phyloP scores from a whole-genome alignment of 64 coral and sea anemone genomes.

The Montipora capricornis region DNA sequence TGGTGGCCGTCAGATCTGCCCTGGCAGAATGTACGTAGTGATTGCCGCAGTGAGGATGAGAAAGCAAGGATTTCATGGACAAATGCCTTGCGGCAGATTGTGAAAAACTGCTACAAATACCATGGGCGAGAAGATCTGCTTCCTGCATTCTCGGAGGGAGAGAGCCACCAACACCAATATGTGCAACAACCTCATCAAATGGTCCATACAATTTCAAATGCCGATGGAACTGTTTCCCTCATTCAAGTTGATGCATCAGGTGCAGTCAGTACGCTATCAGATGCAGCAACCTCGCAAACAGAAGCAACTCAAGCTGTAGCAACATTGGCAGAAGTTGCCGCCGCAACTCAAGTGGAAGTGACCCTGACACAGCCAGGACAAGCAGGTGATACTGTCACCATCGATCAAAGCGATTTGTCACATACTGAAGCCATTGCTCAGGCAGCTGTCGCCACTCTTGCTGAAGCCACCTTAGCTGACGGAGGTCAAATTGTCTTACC shows the following conservation, averaged over 20 bases:
- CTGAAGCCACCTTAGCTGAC: constrained; percentile 96
- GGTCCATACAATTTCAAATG: constrained; percentile 99
- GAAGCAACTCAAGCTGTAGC: constrained; percentile 98
- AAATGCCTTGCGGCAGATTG: constrained; percentile 93
- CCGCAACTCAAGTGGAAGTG: constrained; percentile 92
- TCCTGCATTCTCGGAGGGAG: constrained; percentile 81
- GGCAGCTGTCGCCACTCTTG: constrained; percentile 97
- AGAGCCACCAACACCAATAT: constrained; percentile 76
- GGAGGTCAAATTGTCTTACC: constrained; percentile 98
- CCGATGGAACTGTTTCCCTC: constrained; percentile 95
- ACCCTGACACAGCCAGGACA: constrained; percentile 77
- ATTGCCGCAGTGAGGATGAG: constrained; percentile 94
- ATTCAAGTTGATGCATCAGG: constrained; percentile 99
- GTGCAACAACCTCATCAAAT: constrained; percentile 87
- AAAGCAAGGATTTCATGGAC: constrained; percentile 99
- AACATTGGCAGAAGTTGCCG: constrained; percentile 96
- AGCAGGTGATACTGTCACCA: constrained; percentile 64
- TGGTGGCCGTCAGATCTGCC: constrained; percentile 99
- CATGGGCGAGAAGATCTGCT: constrained; percentile 96
- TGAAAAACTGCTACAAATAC: constrained; percentile 99
- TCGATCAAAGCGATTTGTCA: constrained; percentile 90
- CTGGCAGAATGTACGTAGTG: constrained; percentile 99
- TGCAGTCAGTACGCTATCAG: constrained; percentile 89
- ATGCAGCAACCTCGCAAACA: constrained; percentile 83
- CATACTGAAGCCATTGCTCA: constrained; percentile 95